Evolutionary conservation across 2,888 invertebrate species (phyloP).

Genomic region (Oscheius onirici): DNA sequence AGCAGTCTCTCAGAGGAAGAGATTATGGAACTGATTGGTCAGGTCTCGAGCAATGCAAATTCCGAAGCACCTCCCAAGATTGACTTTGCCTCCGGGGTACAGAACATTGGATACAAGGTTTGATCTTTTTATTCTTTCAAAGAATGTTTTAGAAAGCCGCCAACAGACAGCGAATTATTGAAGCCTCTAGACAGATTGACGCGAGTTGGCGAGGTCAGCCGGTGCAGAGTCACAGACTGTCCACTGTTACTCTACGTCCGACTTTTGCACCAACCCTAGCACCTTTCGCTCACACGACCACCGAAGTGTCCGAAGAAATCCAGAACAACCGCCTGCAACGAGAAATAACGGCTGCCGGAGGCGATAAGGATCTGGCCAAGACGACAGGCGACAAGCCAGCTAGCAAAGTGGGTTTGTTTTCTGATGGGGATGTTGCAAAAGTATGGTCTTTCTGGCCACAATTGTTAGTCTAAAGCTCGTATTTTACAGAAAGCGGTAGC

Average conservation of each 20-base stretch:
- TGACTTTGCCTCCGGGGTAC: conserved; percentile 50
- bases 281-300: conserved; percentile 17
- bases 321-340: conserved; percentile 26
- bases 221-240: conserved; percentile 3
- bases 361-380: conserved; percentile 15
- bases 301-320: background rate
- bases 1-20: conserved; percentile 61
- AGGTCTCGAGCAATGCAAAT: conserved; percentile 49
- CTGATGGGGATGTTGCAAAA: background rate
- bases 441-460: background rate
- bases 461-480: too few species aligned
- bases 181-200: conserved; percentile 27
- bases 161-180: conserved; percentile 24
- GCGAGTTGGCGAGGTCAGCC: conserved; percentile 8
- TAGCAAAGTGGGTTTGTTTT: background rate
- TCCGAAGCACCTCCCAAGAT: conserved; percentile 49
- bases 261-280: conserved; percentile 8
- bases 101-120: conserved; percentile 49
- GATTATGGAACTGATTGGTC: conserved; percentile 58
- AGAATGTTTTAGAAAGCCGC: conserved; percentile 12
- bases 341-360: conserved; percentile 11
- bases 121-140: background rate
- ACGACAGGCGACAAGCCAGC: background rate
- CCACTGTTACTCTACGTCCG: conserved; percentile 17
- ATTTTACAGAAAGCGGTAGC: too few species aligned